Evolutionary conservation across 2,888 invertebrate genomes (phyloP).

Genomic region (Nephrotoma appendiculata): DNA sequence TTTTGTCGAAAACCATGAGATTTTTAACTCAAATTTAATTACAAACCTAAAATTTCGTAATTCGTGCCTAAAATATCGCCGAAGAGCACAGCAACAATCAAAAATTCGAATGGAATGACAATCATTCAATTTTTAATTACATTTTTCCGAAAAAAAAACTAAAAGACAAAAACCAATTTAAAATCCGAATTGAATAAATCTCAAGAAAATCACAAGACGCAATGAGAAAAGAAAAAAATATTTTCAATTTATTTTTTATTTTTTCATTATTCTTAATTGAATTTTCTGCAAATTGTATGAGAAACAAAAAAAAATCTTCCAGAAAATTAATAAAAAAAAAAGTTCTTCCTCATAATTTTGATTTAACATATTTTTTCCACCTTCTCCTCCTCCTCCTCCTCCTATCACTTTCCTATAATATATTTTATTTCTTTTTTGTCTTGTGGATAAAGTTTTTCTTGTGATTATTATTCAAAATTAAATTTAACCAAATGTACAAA

Average conservation of each 20-base stretch:
- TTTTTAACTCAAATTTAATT: too few relatives aligned
- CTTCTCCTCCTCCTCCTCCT: not conserved
- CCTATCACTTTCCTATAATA: not conserved
- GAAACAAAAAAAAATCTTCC: not conserved
- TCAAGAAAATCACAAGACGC: not conserved
- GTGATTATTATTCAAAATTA: not conserved
- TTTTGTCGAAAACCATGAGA: too few relatives aligned
- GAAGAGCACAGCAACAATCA: not conserved
- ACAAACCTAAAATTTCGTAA: too few relatives aligned
- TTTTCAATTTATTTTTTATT: not conserved
- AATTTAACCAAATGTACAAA: not conserved
- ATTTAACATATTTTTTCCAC: not conserved
- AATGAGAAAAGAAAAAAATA: not conserved
- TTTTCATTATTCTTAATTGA: not conserved
- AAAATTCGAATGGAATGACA: not conserved
- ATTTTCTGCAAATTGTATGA: not conserved
- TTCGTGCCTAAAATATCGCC: not conserved
- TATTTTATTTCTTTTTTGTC: not conserved
- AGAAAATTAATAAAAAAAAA: not conserved
- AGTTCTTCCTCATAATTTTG: not conserved
- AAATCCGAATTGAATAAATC: not conserved
- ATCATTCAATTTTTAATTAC: not conserved
- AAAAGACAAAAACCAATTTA: not conserved
- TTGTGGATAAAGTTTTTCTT: not conserved
- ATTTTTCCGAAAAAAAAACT: not conserved